These are phyloP conservation scores for Octomys mimax DNA, from an alignment of 2,797 vertebrate species.

Conservation along the genomic window DNA sequence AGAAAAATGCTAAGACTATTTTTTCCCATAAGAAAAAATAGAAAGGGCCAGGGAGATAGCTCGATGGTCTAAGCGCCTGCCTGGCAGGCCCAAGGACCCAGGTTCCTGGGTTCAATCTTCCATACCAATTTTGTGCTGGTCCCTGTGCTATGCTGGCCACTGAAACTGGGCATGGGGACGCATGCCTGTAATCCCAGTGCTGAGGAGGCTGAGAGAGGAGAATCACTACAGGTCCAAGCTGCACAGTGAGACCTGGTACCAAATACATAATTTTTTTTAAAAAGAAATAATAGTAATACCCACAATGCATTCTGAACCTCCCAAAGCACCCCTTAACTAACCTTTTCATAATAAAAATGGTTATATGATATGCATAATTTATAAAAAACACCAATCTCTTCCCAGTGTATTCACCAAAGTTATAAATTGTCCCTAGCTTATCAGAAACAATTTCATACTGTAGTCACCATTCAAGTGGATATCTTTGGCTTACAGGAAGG, in stretches of 20 bases:
- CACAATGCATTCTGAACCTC: neutral
- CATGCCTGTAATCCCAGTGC: too few species aligned
- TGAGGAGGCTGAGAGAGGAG: too few species aligned
- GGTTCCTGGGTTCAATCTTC: too few species aligned
- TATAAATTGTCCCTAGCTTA: neutral
- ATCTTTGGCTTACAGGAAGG: neutral
- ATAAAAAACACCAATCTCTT: neutral
- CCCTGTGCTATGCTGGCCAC: too few species aligned
- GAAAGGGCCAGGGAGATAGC: neutral
- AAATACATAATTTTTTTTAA: too few species aligned
- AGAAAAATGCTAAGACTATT: conserved; percentile 6
- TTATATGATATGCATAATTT: neutral
- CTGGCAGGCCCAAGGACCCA: too few species aligned
- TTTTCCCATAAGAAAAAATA: neutral
- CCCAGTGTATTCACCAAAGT: neutral
- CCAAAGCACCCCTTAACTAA: neutral
- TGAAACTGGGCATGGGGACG: too few species aligned
- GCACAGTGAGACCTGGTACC: too few species aligned
- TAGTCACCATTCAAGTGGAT: neutral
- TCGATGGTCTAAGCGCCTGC: too few species aligned
- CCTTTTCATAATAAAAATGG: neutral
- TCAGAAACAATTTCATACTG: neutral
- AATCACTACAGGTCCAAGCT: too few species aligned
- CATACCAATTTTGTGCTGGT: too few species aligned
- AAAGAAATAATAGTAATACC: neutral